Base-by-base conservation (phyloP, 1,140 invertebrate genomes). In the Zophobas atratus region DNA sequence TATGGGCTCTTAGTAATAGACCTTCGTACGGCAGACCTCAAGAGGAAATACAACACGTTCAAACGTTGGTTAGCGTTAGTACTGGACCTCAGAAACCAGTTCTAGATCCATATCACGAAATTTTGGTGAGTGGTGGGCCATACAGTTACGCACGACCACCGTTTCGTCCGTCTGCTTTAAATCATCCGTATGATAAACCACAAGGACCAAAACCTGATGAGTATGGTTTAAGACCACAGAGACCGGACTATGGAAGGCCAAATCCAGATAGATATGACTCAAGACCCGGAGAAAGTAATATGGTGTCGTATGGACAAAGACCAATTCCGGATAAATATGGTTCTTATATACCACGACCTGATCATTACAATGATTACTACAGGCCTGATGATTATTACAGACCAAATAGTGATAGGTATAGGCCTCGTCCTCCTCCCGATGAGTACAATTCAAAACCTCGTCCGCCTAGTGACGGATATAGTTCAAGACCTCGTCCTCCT, bases 271-370 rank as follows among this genome's bases (percentile, higher is more conserved):
- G 34, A 6, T 74, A 75, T 38, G 53, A 8, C 6, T 63, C 55
- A 4, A 57, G 73, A 75, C 73, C 73, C 2, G 6, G 2, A 38
- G 5, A 35, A 67, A 57, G 60, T 33, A 8, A 51, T 35, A 20
- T 20, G 20, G 20, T 20, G 20, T 20, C 20, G 20, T 51, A 76
- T 49, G 41, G 36, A 6, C 20, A 8, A n/a, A 76, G 49, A 41
- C 75, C 60, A 51, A 20, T n/a, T 51, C 49, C 49, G n/a, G 49
- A 51, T 20, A 79, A 70, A 77, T 82, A 82, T 36, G 81, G 79
- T 2, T 82, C 81, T 2, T 63, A 81, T 5, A 81, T 82, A 55
- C 80, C 81, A n/a, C 80, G 80, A 51, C 81, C 81, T 0, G 53
- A 81, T 8, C 51, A 78, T 20, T 80, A 81, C 32, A 20, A 72